Conservation (phyloP, 2,797 vertebrate genomes). For the Momotus momota region DNA sequence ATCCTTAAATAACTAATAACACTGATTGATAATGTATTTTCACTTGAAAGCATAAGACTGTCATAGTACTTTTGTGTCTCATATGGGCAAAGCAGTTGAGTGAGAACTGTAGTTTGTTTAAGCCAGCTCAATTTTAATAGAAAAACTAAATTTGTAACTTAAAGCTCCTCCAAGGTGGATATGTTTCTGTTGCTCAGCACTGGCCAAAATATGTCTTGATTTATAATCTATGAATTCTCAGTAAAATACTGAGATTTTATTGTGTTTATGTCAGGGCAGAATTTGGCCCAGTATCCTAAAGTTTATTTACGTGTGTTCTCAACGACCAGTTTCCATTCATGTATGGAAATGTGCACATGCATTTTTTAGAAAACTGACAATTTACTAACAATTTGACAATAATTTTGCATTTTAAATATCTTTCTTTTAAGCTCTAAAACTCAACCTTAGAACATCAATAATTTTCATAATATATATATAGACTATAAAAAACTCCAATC, state of each 20-base stretch:
- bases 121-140: neutral
- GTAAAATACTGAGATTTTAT: neutral
- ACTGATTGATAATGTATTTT: neutral
- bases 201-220: neutral
- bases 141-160: neutral
- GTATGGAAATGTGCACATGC: neutral
- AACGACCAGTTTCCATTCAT: neutral
- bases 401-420: neutral
- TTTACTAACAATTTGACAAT: neutral
- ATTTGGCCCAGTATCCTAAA: neutral
- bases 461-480: neutral
- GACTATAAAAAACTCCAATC: neutral
- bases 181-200: neutral
- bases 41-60: constrained; percentile 26
- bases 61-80: neutral
- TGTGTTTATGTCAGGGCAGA: neutral
- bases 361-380: neutral
- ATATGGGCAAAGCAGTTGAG: neutral
- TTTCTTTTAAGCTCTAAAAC: neutral
- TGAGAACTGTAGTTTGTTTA: neutral
- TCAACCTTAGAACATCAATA: neutral
- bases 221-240: neutral
- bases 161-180: neutral
- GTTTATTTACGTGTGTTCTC: neutral
- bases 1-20: neutral